Evolutionary conservation across 2,797 vertebrate species (phyloP), one percentile per base, ranked within the genome.

Genomic region (Apogon hyalosoma): DNA sequence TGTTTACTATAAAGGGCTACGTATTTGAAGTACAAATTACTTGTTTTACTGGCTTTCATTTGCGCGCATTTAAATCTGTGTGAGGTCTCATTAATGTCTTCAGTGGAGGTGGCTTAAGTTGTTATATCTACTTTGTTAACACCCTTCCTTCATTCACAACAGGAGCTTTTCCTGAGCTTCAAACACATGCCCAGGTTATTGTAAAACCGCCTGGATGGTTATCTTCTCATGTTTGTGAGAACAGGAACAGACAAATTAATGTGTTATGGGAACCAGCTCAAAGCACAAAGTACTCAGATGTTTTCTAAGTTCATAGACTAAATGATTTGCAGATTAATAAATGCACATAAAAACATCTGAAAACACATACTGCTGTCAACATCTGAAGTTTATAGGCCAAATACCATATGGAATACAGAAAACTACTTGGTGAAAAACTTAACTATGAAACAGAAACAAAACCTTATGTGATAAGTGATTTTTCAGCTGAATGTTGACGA

Each of bases 41-140:
- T 70, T 38, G 14, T 58, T 63, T 53, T 19, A n/a, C 47, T 76
- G 61, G 13, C 60, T 72, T 74, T 82, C 38, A 77, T 83, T 48
- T 63, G 50, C 48, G 38, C 6, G 24, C 43, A 19, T 14, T 77
- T 73, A 41, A 59, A 81, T 82, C 77, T 84, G 79, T 83, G 87
- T 80, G 86, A 80, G 84, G 85, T 86, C 84, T 79, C 43, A 21
- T 75, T 85, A 60, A 70, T 57, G 51, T 73, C 80, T 63, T 79
- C 69, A 62, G 69, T 49, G 63, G 63, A 74, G 45, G 61, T 59
- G 16, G 56, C 24, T 28, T 28, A 28, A 28, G 24, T 28, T 28
- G 63, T 69, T 56, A 46, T 60, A 70, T 67, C 49, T 73, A 59
- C 69, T 82, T 81, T 39, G 67, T 77, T 73, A 69, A 69, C 60